Evolutionary conservation across 2,797 vertebrate species (phyloP), one percentile per base, ranked within the genome.

Genomic region (Xenopus petersii): DNA sequence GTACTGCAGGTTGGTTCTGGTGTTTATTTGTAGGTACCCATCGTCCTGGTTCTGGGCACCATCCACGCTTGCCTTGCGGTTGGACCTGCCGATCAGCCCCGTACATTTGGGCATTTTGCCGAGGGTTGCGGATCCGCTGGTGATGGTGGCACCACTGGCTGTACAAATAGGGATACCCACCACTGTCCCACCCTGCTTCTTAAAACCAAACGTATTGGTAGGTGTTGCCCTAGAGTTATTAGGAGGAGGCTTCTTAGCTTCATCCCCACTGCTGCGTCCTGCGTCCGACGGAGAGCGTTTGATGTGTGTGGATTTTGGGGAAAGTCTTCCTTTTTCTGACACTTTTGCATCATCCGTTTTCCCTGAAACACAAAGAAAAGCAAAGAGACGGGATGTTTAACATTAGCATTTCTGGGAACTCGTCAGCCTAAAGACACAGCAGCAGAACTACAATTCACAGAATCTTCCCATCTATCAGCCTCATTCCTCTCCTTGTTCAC

Each of bases 321-420:
- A 97, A 64, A 93, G 88, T 24, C 93, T 87, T 62, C 95, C 95
- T 85, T 98, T 98, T 86, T 99, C 97, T 2, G 97, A 99, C 73
- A 98, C 97, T 84, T 98, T 99, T 64, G 94, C 93, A 54, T 99
- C 97, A 12, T 99, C 97, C 0, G 97, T 99, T 89, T 98, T 98
- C 82, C 93, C 97, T 98, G 78, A 67, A 56, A 15, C 13, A 16
- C 54, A 12, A 16, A 56, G 15, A 56, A 56, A 56, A 17, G n/a
- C 54, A 56, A 42, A 36, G 33, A 36, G 6, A 36, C 6, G 33
- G 33, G 33, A 6, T 4, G 3, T 36, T 36, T 3, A 4, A 36
- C 3, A 6, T 36, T 3, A 36, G 33, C 3, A 6, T 21, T 21
- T 21, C 21, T 21, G 21, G 21, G 21, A 21, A 21, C 21, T 1